Conservation (phyloP, 2,888 invertebrate species). For the Flexamia atlantica region DNA sequence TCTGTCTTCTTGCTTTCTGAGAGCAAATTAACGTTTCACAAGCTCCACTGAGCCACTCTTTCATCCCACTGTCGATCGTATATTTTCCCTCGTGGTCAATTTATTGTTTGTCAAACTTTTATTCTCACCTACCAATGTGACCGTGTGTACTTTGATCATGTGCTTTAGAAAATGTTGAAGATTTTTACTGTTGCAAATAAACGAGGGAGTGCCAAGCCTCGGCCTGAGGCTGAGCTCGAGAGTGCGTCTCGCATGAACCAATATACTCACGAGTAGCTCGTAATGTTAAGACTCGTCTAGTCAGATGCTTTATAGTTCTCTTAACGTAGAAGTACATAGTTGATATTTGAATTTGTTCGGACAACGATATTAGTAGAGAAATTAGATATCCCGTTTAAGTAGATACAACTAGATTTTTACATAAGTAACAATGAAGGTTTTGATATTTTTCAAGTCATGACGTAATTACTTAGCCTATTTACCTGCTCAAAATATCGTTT, state of each 20-base stretch:
- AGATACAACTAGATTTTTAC: slow-evolving; percentile 55
- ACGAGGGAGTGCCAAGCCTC: not conserved
- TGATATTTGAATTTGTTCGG: slow-evolving; percentile 41
- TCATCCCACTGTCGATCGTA: not conserved
- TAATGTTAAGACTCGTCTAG: slow-evolving; percentile 18
- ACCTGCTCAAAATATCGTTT: slow-evolving; percentile 69
- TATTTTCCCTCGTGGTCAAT: not conserved
- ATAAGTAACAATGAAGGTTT: slow-evolving; percentile 55
- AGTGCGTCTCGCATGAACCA: slow-evolving; percentile 8
- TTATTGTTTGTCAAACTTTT: not conserved
- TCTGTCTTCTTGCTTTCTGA: not conserved
- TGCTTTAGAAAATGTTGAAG: slow-evolving; percentile 17
- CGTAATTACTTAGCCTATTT: slow-evolving; percentile 69
- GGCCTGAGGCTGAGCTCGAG: not conserved
- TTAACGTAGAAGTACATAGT: slow-evolving; percentile 39
- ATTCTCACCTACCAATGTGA: not conserved
- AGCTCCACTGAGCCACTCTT: not conserved
- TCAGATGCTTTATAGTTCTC: slow-evolving; percentile 49
- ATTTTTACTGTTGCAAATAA: not conserved
- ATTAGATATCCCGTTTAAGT: slow-evolving; percentile 41
- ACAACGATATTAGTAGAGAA: slow-evolving; percentile 51
- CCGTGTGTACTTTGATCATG: not conserved
- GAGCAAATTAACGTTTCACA: not conserved
- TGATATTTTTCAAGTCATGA: slow-evolving; percentile 65
- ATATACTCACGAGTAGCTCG: not conserved